Percentiles rank a stretch among this genome's conserved stretches.
phyloP scores from a whole-genome alignment of 2,888 invertebrate genomes.

The Melinaea marsaeus region DNA sequence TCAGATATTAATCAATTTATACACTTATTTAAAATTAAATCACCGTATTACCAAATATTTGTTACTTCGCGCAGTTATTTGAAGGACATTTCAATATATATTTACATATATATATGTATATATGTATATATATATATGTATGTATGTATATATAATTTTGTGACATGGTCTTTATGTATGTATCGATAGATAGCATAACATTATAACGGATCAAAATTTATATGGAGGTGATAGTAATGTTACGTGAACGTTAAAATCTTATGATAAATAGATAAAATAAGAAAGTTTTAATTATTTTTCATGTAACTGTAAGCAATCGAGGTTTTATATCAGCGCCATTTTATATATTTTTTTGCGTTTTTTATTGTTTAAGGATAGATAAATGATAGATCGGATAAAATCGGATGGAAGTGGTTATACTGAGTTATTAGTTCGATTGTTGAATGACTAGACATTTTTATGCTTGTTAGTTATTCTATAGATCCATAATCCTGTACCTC shows the following conservation, averaged over 20 bases:
- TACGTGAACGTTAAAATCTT: constrained; percentile 29
- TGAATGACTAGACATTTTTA: constrained; percentile 8
- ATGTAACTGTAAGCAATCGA: constrained; percentile 20
- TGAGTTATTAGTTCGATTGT: not conserved
- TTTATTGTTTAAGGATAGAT: constrained; percentile 6
- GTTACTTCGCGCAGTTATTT: no score
- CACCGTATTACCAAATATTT: no score
- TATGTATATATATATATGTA: constrained; percentile 3
- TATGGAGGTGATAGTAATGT: constrained; percentile 30
- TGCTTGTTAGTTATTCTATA: constrained; percentile 8
- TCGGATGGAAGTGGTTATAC: constrained; percentile 1
- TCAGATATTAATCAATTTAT: no score
- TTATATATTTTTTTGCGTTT: constrained; percentile 25
- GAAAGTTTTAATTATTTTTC: constrained; percentile 28
- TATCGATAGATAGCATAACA: constrained; percentile 23
- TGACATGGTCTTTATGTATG: constrained; percentile 18
- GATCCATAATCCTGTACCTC: not conserved
- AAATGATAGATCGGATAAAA: constrained; percentile 2
- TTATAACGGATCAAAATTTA: constrained; percentile 24
- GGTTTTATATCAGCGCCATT: constrained; percentile 14
- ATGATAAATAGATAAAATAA: constrained; percentile 29
- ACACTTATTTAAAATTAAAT: no score
- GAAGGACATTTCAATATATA: no score
- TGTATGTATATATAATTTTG: not conserved
- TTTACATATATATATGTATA: not conserved